Evolutionary conservation across 2,888 invertebrate genomes (phyloP).

Genomic region (Agrochola circellaris): DNA sequence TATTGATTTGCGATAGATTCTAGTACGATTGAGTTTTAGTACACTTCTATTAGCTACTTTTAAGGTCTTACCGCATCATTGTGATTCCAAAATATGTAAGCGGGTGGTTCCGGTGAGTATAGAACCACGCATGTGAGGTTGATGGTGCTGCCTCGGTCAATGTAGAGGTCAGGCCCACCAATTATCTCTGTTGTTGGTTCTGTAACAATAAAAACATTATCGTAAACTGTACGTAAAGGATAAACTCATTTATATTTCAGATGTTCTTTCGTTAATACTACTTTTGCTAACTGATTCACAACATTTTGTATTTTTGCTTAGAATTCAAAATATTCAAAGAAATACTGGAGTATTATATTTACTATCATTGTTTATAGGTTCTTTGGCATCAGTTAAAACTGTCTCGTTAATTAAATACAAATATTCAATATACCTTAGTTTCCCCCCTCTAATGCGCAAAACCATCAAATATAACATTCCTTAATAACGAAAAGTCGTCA

Average conservation of each 20-base stretch:
- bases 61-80: conserved; percentile 94
- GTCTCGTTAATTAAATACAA: not conserved
- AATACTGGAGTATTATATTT: not conserved
- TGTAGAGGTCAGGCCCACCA: conserved; percentile 97
- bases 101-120: conserved; percentile 97
- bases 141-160: conserved; percentile 98
- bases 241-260: no score
- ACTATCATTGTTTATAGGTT: not conserved
- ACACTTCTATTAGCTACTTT: not conserved
- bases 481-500: conserved; percentile 54
- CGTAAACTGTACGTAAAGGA: not conserved
- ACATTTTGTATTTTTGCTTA: no score
- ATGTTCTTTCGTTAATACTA: not conserved
- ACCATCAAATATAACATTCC: conserved; percentile 40
- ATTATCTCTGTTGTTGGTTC: conserved; percentile 98
- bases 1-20: not conserved
- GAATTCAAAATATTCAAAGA: not conserved
- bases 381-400: not conserved
- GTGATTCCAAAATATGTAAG: conserved; percentile 98
- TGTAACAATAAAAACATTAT: conserved; percentile 88
- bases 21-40: no score
- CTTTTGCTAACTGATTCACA: not conserved
- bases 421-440: not conserved
- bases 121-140: conserved; percentile 98
- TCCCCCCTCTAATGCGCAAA: conserved; percentile 17